phyloP scores from a whole-genome alignment of 2,888 invertebrate genomes.

The Rhyacophila evoluta region DNA sequence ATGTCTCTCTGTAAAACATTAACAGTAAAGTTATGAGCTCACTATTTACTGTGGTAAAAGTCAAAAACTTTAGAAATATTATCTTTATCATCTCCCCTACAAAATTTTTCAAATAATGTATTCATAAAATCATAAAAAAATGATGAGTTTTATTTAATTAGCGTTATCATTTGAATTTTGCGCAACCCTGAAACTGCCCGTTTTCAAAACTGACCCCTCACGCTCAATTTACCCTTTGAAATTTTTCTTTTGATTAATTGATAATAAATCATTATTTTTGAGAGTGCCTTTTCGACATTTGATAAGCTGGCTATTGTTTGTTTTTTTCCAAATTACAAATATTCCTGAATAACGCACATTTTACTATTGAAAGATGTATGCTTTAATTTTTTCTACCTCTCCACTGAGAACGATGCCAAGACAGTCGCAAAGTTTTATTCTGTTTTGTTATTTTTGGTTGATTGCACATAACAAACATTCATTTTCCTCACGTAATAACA shows the following conservation, averaged over 20 bases:
- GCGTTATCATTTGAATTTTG: constrained; percentile 15
- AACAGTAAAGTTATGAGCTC: constrained; percentile 47
- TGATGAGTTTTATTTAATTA: background rate
- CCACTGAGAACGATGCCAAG: background rate
- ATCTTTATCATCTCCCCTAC: constrained; percentile 17
- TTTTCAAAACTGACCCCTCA: background rate
- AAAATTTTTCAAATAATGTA: constrained; percentile 23
- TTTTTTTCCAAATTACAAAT: background rate
- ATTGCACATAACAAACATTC: constrained; percentile 13
- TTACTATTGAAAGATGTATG: background rate
- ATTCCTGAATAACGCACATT: constrained; percentile 7
- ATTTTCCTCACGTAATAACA: background rate
- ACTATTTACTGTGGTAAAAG: constrained; percentile 48
- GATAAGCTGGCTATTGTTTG: constrained; percentile 8
- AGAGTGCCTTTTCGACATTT: constrained; percentile 50
- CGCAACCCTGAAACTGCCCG: background rate
- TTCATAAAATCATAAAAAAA: constrained; percentile 8
- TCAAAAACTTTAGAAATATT: constrained; percentile 34
- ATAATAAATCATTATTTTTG: constrained; percentile 33
- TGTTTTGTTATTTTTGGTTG: constrained; percentile 2
- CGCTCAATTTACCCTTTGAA: constrained; percentile 1
- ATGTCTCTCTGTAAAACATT: constrained; percentile 40
- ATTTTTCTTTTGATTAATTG: background rate
- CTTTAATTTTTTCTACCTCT: background rate
- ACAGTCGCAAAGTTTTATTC: background rate